Evolutionary conservation across 2,113 vertebrate species (phyloP).

Genomic region (Ahaetulla prasina): DNA sequence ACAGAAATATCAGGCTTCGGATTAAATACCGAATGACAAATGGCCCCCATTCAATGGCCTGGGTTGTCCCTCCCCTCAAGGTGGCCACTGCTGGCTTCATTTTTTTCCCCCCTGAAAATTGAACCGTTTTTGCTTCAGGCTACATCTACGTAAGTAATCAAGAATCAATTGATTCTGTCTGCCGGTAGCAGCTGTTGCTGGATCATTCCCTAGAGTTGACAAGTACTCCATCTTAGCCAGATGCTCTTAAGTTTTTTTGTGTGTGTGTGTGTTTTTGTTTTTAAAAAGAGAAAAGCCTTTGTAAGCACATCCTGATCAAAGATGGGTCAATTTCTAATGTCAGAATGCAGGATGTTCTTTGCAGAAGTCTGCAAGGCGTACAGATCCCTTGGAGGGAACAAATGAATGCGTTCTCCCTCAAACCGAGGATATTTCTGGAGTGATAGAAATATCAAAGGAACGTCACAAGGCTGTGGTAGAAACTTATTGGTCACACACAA

Average conservation of each 20-base stretch:
- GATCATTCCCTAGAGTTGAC: slow-evolving; percentile 47
- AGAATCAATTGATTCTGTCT: slow-evolving; percentile 47
- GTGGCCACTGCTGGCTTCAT: slow-evolving; percentile 28
- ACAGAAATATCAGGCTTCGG: slow-evolving; percentile 4
- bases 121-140: slow-evolving; percentile 26
- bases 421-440: background rate
- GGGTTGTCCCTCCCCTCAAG: background rate
- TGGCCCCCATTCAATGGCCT: slow-evolving; percentile 11
- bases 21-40: slow-evolving; percentile 23
- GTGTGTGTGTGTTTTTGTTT: too few species aligned
- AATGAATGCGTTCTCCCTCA: background rate
- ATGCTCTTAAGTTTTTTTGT: slow-evolving; percentile 22
- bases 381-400: background rate
- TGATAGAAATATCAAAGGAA: background rate
- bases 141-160: slow-evolving; percentile 13
- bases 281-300: slow-evolving; percentile 39
- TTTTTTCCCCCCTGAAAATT: background rate
- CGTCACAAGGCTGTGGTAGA: background rate
- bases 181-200: slow-evolving; percentile 2
- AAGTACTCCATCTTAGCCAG: slow-evolving; percentile 40
- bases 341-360: slow-evolving; percentile 16
- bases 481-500: too few species aligned
- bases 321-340: slow-evolving; percentile 39
- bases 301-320: slow-evolving; percentile 46
- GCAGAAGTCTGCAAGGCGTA: background rate